Conservation (phyloP, 1,140 invertebrate genomes). For the Drosophila persimilis region DNA sequence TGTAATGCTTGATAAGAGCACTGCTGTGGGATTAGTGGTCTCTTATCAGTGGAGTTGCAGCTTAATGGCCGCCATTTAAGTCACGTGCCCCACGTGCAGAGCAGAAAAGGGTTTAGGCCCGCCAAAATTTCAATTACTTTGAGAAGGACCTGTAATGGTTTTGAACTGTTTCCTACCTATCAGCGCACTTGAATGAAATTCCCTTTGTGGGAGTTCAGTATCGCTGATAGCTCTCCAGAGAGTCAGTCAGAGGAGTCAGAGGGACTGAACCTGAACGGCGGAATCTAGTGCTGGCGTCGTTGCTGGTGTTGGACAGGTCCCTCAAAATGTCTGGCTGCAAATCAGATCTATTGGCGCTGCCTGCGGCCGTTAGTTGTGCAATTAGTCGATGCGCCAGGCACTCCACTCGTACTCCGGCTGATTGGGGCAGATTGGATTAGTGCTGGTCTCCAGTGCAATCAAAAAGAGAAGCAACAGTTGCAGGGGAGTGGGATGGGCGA, state of each 20-base stretch:
- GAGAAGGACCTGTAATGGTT: slow-evolving; percentile 10
- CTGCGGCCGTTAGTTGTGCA: slow-evolving; percentile 26
- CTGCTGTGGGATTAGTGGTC: slow-evolving; percentile 27
- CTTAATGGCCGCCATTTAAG: slow-evolving; percentile 12
- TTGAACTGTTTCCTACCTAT: slow-evolving; percentile 13
- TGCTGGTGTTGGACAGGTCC: slow-evolving; percentile 29
- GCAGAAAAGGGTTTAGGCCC: slow-evolving; percentile 25
- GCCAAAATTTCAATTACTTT: slow-evolving; percentile 47
- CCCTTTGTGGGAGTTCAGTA: neutral
- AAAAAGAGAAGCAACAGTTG: slow-evolving; percentile 56
- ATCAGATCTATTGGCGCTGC: slow-evolving; percentile 42
- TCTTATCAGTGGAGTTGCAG: slow-evolving; percentile 23
- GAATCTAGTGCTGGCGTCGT: no score
- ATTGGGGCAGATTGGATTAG: slow-evolving; percentile 51
- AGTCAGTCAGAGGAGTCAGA: neutral
- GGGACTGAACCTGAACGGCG: no score
- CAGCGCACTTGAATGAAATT: no score
- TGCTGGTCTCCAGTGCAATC: slow-evolving; percentile 55
- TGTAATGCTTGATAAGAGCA: slow-evolving; percentile 25
- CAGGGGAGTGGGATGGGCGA: slow-evolving; percentile 4
- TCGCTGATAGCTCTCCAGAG: slow-evolving; percentile 26
- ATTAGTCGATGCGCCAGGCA: slow-evolving; percentile 42
- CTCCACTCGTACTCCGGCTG: slow-evolving; percentile 26
- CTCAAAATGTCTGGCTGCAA: slow-evolving; percentile 58
- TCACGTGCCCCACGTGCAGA: slow-evolving; percentile 14